A percentile compares a stretch with the other conserved stretches of the same genome.
These are phyloP conservation scores for Trachelipus rathkii DNA, from an alignment of 1,140 invertebrate genomes.

Conservation along the genomic window DNA sequence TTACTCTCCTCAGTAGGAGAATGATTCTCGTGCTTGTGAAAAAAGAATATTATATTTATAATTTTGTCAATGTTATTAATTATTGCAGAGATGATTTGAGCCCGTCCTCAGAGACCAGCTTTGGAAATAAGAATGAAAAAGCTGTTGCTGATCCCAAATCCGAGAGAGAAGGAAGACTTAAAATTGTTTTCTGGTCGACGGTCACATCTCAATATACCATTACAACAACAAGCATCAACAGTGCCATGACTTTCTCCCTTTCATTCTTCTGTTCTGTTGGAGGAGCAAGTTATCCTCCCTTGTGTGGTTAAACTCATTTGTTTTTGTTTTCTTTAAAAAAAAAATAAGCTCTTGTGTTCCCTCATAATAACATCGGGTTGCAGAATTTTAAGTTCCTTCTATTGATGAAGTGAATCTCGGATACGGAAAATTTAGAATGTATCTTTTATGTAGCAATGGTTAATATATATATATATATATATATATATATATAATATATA, in stretches of 20 bases:
- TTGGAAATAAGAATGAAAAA: background rate
- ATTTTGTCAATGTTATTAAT: background rate
- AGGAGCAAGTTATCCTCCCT: slow-evolving; percentile 7
- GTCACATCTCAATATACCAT: slow-evolving; percentile 16
- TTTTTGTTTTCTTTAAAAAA: background rate
- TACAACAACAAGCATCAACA: slow-evolving; percentile 18
- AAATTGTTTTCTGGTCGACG: slow-evolving; percentile 22
- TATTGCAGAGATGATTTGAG: background rate
- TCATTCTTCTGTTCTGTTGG: slow-evolving; percentile 21
- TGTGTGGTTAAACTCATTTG: slow-evolving; percentile 18
- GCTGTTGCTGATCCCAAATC: background rate
- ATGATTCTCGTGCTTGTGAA: too few relatives aligned
- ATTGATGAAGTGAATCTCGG: too few relatives aligned
- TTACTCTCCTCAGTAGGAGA: too few relatives aligned
- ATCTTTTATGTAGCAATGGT: too few relatives aligned
- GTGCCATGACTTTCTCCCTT: slow-evolving; percentile 20
- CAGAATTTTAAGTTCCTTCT: too few relatives aligned
- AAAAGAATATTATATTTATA: too few relatives aligned
- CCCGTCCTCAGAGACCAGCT: background rate
- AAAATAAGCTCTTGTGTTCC: too few relatives aligned
- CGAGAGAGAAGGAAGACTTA: background rate
- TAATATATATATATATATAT: too few relatives aligned
- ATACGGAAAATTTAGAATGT: too few relatives aligned
- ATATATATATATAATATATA: too few relatives aligned
- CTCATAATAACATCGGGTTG: too few relatives aligned